Base-by-base conservation (phyloP, 2,113 vertebrate genomes). In the Pipra filicauda region DNA sequence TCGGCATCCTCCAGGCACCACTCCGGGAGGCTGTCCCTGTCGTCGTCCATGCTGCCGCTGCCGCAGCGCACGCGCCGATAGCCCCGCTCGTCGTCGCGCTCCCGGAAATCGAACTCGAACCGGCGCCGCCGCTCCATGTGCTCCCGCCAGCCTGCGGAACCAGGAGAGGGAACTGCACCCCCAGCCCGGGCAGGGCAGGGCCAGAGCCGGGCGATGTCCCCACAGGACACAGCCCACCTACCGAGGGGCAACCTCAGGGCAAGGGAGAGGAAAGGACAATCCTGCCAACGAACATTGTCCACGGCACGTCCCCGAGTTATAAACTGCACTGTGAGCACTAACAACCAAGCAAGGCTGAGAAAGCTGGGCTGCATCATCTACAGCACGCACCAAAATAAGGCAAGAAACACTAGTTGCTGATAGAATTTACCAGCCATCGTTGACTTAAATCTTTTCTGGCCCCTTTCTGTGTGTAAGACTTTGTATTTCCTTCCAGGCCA, bases 1-100 rank as follows among this genome's bases (percentile, higher is more conserved):
- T 99, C 99, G 0, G 99, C 99, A 20, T 99, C 99, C 92, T 99
- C 99, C 77, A 99, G 98, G 89, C 99, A 99, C 99, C 99, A 99
- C 94, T 99, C 99, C 1, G 99, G 99, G 85, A 99, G 98, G 87
- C 98, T 99, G 95, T 99, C 99, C 95, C 99, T 98, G 95, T 99
- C 99, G 2, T 99, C 99, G 1, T 99, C 99, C 91, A 99, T 97
- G 96, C 99, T 99, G 80, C 99, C 99, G 3, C 99, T 99, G 93
- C 99, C 99, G 4, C 99, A 99, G 73, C 98, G 98, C 27, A 98
- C 98, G n/a, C 99, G 98, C 10, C 99, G 98, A 95, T 99, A 99
- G 43, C 98, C 98, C 15, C 99, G 98, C 20, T 99, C 99, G 2
- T 99, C 99, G 22, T 99, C 99, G 8, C 98, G 97, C 49, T 99